Conservation (phyloP, 2,888 invertebrate genomes). For the Epistrophe eligans region DNA sequence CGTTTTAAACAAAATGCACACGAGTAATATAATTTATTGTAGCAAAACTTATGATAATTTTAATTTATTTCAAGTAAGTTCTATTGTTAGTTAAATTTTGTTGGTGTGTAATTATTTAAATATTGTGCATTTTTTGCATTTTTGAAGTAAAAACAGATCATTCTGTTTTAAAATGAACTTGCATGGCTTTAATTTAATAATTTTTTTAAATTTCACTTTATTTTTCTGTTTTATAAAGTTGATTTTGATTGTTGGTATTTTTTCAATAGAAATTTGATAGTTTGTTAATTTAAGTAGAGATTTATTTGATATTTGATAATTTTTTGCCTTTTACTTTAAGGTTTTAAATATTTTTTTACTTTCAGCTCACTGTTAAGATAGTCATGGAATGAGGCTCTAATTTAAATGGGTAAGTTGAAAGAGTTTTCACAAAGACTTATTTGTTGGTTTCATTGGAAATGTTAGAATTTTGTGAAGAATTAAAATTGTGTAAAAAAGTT, state of each 20-base stretch:
- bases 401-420: neutral
- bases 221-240: constrained; percentile 29
- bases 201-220: constrained; percentile 41
- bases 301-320: neutral
- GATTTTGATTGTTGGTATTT: constrained; percentile 14
- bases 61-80: constrained; percentile 5
- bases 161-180: constrained; percentile 12
- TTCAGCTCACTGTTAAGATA: neutral
- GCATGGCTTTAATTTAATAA: constrained; percentile 50
- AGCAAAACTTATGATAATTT: constrained; percentile 31
- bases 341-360: neutral
- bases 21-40: constrained; percentile 27
- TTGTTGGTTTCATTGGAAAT: neutral
- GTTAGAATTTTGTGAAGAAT: neutral
- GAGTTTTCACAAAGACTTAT: neutral
- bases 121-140: constrained; percentile 42
- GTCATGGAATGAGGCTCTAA: neutral
- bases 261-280: constrained; percentile 27
- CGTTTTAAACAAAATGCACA: constrained; percentile 16
- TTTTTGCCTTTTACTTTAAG: neutral
- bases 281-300: neutral
- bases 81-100: constrained; percentile 41
- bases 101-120: constrained; percentile 10
- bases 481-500: neutral
- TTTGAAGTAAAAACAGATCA: constrained; percentile 20